A percentile compares a stretch with the other conserved stretches of the same genome.
These are phyloP conservation scores for Metopolophium dirhodum DNA, from an alignment of 1,140 invertebrate species.

Conservation along the genomic window DNA sequence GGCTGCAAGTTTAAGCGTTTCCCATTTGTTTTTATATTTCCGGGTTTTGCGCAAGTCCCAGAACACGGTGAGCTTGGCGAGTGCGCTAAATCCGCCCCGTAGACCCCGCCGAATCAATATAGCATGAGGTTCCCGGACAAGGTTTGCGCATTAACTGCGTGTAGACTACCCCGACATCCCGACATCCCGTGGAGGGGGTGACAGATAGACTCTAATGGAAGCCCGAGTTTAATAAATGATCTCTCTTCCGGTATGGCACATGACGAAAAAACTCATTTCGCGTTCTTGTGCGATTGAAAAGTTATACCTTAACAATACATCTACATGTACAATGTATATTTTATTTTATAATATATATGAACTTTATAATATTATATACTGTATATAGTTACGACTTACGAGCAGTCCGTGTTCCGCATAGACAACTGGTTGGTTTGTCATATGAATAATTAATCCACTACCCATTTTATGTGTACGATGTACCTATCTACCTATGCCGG, in stretches of 20 bases:
- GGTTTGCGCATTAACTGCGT: conserved; percentile 55
- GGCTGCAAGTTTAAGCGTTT: conserved; percentile 48
- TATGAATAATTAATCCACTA: neutral
- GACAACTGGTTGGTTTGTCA: neutral
- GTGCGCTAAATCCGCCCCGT: conserved; percentile 54
- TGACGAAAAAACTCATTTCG: conserved; percentile 53
- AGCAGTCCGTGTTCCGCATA: neutral
- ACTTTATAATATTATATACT: neutral
- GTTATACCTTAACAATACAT: neutral
- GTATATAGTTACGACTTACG: neutral
- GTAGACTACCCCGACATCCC: conserved; percentile 28
- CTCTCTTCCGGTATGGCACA: conserved; percentile 50
- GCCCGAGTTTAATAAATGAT: conserved; percentile 52
- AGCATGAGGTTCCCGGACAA: conserved; percentile 55
- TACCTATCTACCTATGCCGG: too few species aligned
- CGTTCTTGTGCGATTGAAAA: conserved; percentile 24
- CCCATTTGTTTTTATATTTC: conserved; percentile 55
- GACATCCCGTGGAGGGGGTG: neutral
- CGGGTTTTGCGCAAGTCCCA: conserved; percentile 55
- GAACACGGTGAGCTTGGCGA: conserved; percentile 48
- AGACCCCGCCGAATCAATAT: conserved; percentile 55
- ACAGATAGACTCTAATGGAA: conserved; percentile 54
- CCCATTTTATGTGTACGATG: neutral
- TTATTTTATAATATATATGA: neutral
- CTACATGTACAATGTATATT: neutral